Evolutionary conservation across 2,888 invertebrate species (phyloP), one percentile per base, ranked within the genome.

Genomic region (Craniophora ligustri): DNA sequence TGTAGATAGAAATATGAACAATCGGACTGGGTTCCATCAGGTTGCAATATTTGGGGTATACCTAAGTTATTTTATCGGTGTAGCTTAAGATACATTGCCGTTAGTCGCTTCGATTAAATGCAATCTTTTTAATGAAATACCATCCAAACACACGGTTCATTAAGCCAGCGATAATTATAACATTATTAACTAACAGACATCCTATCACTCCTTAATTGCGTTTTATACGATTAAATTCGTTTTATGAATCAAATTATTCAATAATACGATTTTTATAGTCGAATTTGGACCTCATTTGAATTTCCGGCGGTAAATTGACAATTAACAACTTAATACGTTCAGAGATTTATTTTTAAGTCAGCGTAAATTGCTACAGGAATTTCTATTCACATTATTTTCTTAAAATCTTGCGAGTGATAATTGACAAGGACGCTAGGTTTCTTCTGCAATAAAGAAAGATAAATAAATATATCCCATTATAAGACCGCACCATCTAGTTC

Each of bases 231-330:
- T 56, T 26, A 28, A 51, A 44, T 66, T 62, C 23, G 16, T 50
- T 71, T 71, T 49, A 72, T 26, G 55, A 53, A 53, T 30, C 38
- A 35, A 68, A 56, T 68, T 45, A 69, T 59, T 58, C 34, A 49
- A 44, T 57, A 41, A 59, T 67, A 46, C n/a, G 40, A 50, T 32
- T 65, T 71, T 65, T 66, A 56, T 5, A 34, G 35, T 44, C 46
- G 14, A 54, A 47, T 53, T 56, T 45, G 21, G 32, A 30, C 7
- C 16, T 54, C 38, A 54, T 59, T 62, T 49, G 32, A 54, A 58
- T 57, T 47, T 66, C 70, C 66, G 70, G 40, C 58, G 70, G 50
- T 26, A 49, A 50, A 61, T 61, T 58, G 40, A 55, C 42, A 42
- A 39, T 68, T 65, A 68, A 36, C 28, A 61, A 46, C 48, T 26